phyloP scores from a whole-genome alignment of 2,113 vertebrate species.

The Barbus barbus region DNA sequence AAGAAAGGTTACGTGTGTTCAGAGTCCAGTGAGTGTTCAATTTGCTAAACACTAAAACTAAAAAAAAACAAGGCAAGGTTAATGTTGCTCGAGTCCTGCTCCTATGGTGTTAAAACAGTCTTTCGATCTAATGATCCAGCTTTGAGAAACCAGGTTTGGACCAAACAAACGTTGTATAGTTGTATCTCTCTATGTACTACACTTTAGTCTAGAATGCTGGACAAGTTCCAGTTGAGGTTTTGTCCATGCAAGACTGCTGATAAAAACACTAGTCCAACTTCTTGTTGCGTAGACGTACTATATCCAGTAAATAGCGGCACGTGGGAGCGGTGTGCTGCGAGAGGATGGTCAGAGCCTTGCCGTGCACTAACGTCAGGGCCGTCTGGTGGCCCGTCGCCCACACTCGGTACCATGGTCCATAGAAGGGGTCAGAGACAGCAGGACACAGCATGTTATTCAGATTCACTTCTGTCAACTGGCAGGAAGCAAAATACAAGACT shows the following conservation, averaged over 20 bases:
- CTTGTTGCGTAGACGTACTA: conserved; percentile 84
- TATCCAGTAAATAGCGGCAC: conserved; percentile 81
- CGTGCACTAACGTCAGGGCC: conserved; percentile 91
- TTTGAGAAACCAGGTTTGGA: neutral
- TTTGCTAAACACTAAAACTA: conserved; percentile 25
- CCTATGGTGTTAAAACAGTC: neutral
- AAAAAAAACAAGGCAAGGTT: conserved; percentile 26
- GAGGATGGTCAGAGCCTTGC: conserved; percentile 87
- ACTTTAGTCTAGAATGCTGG: neutral
- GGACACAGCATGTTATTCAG: conserved; percentile 99
- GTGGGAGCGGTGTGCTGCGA: conserved; percentile 78
- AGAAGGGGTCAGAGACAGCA: conserved; percentile 96
- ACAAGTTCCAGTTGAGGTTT: neutral
- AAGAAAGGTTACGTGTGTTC: conserved; percentile 30
- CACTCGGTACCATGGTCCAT: conserved; percentile 95
- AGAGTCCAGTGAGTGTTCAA: conserved; percentile 8
- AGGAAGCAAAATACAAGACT: neutral
- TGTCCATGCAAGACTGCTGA: neutral
- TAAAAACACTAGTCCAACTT: conserved; percentile 83
- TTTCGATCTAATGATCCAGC: neutral
- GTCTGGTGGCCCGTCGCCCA: conserved; percentile 97
- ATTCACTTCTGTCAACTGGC: conserved; percentile 94
- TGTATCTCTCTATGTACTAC: neutral
- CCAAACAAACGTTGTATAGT: neutral
- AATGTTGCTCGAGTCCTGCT: neutral